Percentiles rank a stretch among this genome's conserved stretches.
These are phyloP conservation scores for Heliangelus exortis DNA, from an alignment of 2,797 vertebrate species.

Conservation along the genomic window DNA sequence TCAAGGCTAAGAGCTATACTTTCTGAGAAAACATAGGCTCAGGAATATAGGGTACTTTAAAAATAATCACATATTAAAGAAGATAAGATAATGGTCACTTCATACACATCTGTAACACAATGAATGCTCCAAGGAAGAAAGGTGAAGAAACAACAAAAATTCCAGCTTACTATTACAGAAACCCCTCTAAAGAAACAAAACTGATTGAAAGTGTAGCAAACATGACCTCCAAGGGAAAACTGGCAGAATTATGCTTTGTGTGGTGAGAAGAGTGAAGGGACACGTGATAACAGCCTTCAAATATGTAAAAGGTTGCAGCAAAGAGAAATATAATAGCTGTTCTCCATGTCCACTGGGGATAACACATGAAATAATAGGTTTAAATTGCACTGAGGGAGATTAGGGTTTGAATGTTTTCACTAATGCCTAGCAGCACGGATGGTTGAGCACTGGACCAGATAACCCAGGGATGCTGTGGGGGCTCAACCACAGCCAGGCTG, in stretches of 20 bases:
- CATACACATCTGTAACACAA: not conserved
- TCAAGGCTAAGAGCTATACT: constrained; percentile 31
- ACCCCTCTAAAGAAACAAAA: constrained; percentile 36
- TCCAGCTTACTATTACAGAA: not conserved
- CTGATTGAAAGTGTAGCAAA: not conserved
- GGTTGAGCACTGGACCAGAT: constrained; percentile 30
- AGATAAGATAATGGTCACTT: constrained; percentile 49
- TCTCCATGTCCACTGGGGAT: constrained; percentile 47
- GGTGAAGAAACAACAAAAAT: constrained; percentile 42
- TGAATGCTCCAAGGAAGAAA: constrained; percentile 16
- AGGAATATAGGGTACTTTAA: constrained; percentile 14
- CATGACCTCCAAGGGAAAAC: constrained; percentile 32
- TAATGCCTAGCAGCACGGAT: not conserved
- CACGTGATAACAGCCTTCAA: constrained; percentile 50
- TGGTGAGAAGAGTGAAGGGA: constrained; percentile 8
- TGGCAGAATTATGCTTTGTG: constrained; percentile 35
- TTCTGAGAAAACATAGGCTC: constrained; percentile 13
- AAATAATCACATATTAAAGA: constrained; percentile 45
- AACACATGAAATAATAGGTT: constrained; percentile 65
- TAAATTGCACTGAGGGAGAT: constrained; percentile 59
- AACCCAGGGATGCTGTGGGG: not conserved
- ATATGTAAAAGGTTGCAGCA: constrained; percentile 54
- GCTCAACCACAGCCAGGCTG: not conserved
- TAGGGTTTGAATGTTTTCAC: constrained; percentile 38
- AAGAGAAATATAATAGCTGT: constrained; percentile 59